These are phyloP conservation scores for Saccostrea echinata DNA, from an alignment of 1,140 invertebrate genomes.

Conservation along the genomic window DNA sequence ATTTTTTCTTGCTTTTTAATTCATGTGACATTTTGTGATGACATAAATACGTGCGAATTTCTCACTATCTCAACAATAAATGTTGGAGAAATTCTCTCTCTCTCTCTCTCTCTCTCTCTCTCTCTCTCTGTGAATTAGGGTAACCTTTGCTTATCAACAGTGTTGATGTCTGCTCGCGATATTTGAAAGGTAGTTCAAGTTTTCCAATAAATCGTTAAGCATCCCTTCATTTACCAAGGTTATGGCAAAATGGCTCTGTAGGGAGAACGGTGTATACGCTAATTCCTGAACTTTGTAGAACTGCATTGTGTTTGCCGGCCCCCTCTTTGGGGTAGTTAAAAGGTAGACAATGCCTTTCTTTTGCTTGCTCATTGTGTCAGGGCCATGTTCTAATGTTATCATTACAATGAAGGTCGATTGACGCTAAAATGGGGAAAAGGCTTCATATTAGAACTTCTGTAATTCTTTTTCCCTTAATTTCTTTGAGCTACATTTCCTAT, in stretches of 20 bases:
- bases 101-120: slow-evolving; percentile 36
- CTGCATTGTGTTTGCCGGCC: background rate
- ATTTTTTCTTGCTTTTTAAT: background rate
- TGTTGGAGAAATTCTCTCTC: background rate
- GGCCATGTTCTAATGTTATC: background rate
- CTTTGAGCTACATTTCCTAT: no score
- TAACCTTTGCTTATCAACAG: background rate
- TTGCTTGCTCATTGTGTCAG: background rate
- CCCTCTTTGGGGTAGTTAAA: slow-evolving; percentile 3
- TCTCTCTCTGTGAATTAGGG: background rate
- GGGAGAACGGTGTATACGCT: background rate
- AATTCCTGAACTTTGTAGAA: background rate
- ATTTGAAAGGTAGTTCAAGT: background rate
- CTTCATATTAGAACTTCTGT: no score
- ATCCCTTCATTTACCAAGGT: background rate
- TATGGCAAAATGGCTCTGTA: background rate
- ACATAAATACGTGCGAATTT: background rate
- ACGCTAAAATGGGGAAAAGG: background rate
- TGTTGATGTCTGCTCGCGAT: background rate
- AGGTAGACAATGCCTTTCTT: background rate
- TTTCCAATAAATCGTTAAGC: slow-evolving; percentile 16
- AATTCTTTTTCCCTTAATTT: no score
- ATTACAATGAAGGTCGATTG: background rate
- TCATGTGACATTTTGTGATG: slow-evolving; percentile 8
- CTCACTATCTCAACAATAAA: background rate